These are phyloP conservation scores for Erethizon dorsatum DNA, from an alignment of 2,797 vertebrate species.

Conservation along the genomic window DNA sequence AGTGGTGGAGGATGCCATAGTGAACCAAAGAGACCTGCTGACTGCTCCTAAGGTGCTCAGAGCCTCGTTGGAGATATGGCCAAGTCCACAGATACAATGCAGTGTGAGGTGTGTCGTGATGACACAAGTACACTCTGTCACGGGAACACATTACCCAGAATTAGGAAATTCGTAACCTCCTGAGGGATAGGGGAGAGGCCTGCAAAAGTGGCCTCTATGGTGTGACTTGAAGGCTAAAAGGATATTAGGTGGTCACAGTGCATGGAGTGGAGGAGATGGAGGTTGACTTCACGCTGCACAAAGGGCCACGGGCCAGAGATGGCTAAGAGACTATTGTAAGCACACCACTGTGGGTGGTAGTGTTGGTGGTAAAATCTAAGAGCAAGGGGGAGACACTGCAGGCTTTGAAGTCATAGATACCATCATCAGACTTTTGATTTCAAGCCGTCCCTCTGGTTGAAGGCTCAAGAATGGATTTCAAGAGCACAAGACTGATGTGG, in stretches of 20 bases:
- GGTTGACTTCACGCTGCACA: not conserved
- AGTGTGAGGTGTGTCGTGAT: too few species aligned
- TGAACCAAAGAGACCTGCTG: not conserved
- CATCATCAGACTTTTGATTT: not conserved
- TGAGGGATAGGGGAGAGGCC: not conserved
- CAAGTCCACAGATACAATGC: not conserved
- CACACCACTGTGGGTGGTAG: not conserved
- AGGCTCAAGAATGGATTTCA: conserved; percentile 2
- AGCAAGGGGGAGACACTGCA: not conserved
- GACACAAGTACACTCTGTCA: not conserved
- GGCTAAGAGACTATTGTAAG: not conserved
- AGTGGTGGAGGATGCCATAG: not conserved
- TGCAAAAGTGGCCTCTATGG: not conserved
- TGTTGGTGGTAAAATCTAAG: not conserved
- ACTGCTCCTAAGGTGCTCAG: not conserved
- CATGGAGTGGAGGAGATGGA: not conserved
- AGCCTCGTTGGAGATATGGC: not conserved
- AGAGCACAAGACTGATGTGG: not conserved
- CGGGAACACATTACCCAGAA: not conserved
- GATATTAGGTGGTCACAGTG: not conserved
- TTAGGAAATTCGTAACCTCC: not conserved
- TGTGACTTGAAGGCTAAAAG: not conserved
- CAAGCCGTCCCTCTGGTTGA: not conserved
- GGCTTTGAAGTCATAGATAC: not conserved
- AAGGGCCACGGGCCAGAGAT: not conserved